Conservation (phyloP, 1,140 invertebrate genomes). For the Drosophila nebulosa region DNA sequence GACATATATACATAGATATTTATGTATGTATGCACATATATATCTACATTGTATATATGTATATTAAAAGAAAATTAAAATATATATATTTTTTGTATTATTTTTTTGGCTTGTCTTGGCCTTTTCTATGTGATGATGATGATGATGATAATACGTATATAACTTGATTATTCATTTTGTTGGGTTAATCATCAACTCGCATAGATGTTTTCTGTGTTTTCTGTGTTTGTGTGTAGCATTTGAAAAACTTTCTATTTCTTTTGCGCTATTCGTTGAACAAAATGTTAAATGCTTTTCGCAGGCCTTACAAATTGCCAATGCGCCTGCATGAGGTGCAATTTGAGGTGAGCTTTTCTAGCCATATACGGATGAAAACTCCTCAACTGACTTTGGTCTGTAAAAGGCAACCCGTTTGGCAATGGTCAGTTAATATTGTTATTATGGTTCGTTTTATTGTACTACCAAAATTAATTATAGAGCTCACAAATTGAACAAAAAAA, state of each 20-base stretch:
- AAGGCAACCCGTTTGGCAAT: slow-evolving; percentile 68
- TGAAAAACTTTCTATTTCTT: slow-evolving; percentile 72
- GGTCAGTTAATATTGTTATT: slow-evolving; percentile 42
- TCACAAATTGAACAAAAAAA: background rate
- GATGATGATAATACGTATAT: slow-evolving; percentile 6
- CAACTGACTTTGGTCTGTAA: slow-evolving; percentile 39
- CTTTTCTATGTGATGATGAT: background rate
- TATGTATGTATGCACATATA: slow-evolving; percentile 15
- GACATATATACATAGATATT: slow-evolving; percentile 30
- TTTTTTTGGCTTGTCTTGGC: background rate
- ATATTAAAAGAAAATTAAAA: background rate
- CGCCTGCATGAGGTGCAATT: background rate
- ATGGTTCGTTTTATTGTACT: slow-evolving; percentile 36
- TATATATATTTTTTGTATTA: background rate
- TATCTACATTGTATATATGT: slow-evolving; percentile 9
- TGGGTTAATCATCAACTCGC: slow-evolving; percentile 60
- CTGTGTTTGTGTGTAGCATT: slow-evolving; percentile 22
- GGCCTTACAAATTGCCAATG: slow-evolving; percentile 49
- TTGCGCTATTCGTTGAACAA: slow-evolving; percentile 34
- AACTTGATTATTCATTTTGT: slow-evolving; percentile 30
- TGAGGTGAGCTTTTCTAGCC: slow-evolving; percentile 21
- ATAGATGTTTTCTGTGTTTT: slow-evolving; percentile 23
- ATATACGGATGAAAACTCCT: slow-evolving; percentile 9
- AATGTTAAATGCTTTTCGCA: slow-evolving; percentile 22
- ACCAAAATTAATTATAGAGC: background rate